Evolutionary conservation across 2,113 vertebrate genomes (phyloP).

Genomic region (Numenius arquata): DNA sequence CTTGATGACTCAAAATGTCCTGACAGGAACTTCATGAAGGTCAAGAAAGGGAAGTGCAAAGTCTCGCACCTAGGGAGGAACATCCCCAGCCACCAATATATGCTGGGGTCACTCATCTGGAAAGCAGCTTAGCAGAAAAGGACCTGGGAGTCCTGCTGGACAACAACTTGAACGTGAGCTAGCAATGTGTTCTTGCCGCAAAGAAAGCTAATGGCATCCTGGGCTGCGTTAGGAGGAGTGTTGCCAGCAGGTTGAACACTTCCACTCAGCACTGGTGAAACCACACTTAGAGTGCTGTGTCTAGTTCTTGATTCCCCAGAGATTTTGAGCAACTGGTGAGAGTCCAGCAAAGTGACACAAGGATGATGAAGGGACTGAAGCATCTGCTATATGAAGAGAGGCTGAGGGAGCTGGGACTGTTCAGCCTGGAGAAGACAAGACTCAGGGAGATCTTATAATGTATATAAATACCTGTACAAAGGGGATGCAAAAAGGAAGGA

Average conservation of each 20-base stretch:
- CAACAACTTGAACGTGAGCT: neutral
- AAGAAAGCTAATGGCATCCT: neutral
- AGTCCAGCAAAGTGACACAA: neutral
- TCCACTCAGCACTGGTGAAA: neutral
- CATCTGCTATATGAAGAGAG: neutral
- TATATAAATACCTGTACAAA: neutral
- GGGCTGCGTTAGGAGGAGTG: neutral
- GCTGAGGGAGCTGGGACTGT: neutral
- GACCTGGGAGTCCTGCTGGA: neutral
- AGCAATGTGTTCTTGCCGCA: neutral
- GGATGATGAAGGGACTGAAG: neutral
- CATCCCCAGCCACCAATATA: neutral
- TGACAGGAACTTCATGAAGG: neutral
- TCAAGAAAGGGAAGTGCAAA: neutral
- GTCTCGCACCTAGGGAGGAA: neutral
- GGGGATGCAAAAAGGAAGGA: neutral
- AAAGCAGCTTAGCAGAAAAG: neutral
- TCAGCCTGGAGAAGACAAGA: neutral
- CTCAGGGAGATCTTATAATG: neutral
- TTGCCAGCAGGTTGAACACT: neutral
- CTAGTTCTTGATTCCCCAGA: neutral
- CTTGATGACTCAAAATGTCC: neutral
- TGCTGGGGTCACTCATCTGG: too few relatives aligned
- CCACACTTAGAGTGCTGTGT: neutral
- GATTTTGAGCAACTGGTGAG: neutral